Evolutionary conservation across 2,113 vertebrate species (phyloP).

Genomic region (Sinocyclocheilus rhinocerous): DNA sequence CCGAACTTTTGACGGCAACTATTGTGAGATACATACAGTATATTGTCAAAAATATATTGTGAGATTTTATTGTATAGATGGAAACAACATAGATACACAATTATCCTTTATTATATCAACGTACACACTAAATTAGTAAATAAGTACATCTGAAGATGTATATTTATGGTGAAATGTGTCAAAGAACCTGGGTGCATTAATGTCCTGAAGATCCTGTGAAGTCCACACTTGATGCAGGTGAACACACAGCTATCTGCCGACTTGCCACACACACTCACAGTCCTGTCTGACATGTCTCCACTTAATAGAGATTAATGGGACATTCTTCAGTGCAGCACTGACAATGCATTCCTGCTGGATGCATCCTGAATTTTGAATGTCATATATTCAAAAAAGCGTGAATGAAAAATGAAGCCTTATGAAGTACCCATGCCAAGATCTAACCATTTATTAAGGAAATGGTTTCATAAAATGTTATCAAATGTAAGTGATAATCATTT

Average conservation of each 20-base stretch:
- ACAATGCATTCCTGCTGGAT: conserved; percentile 63
- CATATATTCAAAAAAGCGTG: conserved; percentile 58
- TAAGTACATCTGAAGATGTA: background rate
- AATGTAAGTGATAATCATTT: conserved; percentile 14
- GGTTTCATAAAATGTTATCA: background rate
- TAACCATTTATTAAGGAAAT: conserved; percentile 7
- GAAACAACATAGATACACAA: background rate
- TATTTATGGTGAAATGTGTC: background rate
- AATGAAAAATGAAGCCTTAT: conserved; percentile 60
- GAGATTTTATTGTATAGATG: background rate
- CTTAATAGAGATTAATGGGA: conserved; percentile 70
- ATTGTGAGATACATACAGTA: background rate
- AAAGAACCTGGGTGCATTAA: conserved; percentile 4
- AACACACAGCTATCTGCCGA: background rate
- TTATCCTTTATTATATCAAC: background rate
- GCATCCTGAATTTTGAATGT: conserved; percentile 63
- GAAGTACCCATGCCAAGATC: conserved; percentile 2
- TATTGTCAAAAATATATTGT: too few species aligned
- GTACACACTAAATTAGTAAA: background rate
- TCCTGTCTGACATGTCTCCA: conserved; percentile 53
- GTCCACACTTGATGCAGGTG: conserved; percentile 33
- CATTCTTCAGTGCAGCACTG: conserved; percentile 61
- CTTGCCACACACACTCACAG: conserved; percentile 34
- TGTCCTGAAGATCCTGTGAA: conserved; percentile 29
- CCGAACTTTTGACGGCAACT: background rate